Conservation (phyloP, 2,113 vertebrate species). For the Columba janthina region DNA sequence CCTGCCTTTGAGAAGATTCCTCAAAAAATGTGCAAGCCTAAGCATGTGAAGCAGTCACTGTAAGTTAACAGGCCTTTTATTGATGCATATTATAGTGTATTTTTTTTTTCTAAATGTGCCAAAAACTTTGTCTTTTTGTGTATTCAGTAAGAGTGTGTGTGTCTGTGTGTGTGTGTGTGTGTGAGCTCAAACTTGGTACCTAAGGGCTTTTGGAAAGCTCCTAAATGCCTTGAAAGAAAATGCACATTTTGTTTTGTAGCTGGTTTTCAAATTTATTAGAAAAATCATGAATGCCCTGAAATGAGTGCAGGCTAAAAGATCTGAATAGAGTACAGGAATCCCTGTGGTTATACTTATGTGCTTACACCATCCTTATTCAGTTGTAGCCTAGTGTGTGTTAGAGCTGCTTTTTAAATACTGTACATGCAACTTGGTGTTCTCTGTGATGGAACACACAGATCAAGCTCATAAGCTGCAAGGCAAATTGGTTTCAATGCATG, state of each 20-base stretch:
- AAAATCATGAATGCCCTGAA: background rate
- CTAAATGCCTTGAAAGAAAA: conserved; percentile 27
- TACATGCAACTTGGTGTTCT: background rate
- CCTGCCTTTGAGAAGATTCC: background rate
- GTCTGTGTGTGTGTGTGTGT: background rate
- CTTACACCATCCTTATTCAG: background rate
- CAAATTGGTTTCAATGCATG: background rate
- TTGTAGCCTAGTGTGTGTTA: background rate
- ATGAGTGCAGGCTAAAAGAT: background rate
- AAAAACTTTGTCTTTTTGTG: conserved; percentile 39
- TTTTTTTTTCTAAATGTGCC: conserved; percentile 4
- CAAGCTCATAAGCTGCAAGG: background rate
- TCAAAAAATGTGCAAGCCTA: background rate
- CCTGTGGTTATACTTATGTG: background rate
- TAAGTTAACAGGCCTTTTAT: conserved; percentile 30
- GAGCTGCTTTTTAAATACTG: background rate
- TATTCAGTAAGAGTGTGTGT: background rate
- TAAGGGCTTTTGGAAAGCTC: conserved; percentile 12
- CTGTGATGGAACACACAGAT: background rate
- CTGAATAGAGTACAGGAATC: conserved; percentile 20
- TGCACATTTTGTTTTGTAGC: background rate
- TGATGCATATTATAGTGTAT: background rate
- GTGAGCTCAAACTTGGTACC: background rate
- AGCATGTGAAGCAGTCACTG: conserved; percentile 30
- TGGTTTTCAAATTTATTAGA: background rate